Evolutionary conservation across 2,113 vertebrate species (phyloP).

Genomic region (Herpetotheres cachinnans): DNA sequence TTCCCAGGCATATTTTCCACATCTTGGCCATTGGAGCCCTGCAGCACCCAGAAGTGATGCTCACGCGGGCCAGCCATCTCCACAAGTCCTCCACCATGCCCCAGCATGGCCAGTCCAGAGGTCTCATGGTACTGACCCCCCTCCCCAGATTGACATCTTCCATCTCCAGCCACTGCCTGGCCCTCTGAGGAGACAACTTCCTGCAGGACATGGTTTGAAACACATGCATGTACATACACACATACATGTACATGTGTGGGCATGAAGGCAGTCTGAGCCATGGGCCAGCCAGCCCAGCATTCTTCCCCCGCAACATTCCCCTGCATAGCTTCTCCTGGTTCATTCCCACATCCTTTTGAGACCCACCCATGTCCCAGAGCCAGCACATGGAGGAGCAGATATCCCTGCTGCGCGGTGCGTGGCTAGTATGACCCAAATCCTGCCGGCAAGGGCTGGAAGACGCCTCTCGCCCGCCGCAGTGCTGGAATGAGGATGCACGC

Average conservation of each 20-base stretch:
- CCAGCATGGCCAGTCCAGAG: not conserved
- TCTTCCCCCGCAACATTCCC: not conserved
- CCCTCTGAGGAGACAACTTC: not conserved
- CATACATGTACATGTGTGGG: no score
- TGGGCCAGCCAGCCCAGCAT: accelerated
- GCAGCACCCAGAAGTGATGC: not conserved
- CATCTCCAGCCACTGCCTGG: not conserved
- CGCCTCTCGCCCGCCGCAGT: not conserved
- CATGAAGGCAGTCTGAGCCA: not conserved
- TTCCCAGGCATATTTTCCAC: not conserved
- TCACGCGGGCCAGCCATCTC: not conserved
- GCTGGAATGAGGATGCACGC: not conserved
- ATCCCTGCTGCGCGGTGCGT: accelerated
- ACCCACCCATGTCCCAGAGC: not conserved
- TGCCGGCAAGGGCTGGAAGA: not conserved
- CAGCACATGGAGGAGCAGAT: not conserved
- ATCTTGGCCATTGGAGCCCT: not conserved
- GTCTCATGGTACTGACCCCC: not conserved
- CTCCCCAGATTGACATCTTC: not conserved
- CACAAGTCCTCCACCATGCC: not conserved
- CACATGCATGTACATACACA: not conserved
- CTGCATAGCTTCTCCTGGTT: not conserved
- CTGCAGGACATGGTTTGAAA: not conserved
- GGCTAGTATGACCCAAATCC: conserved; percentile 48
- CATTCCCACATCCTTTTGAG: not conserved